Percentiles rank a stretch among this genome's conserved stretches.
Evolutionary conservation across 2,113 vertebrate genomes (phyloP).

Genomic region (Cyanistes caeruleus): DNA sequence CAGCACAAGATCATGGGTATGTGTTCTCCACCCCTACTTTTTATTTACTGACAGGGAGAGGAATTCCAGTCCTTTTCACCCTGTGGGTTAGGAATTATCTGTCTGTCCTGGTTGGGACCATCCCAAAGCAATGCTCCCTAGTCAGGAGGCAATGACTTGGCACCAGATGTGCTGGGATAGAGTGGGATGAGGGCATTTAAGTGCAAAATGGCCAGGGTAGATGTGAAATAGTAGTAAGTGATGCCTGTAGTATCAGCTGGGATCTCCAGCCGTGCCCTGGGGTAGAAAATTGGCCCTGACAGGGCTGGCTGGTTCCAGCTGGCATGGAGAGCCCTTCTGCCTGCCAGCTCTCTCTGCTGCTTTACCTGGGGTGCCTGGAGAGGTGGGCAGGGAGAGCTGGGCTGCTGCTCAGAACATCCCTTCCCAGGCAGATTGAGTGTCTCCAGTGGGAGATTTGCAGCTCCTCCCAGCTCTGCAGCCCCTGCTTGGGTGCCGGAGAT

Average conservation of each 20-base stretch:
- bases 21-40: background rate
- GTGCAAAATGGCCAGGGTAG: fast-evolving
- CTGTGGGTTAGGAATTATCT: background rate
- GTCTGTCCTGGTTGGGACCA: background rate
- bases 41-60: background rate
- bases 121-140: background rate
- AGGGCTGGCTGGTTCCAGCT: constrained; percentile 14
- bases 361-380: background rate
- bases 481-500: background rate
- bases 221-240: background rate
- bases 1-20: fast-evolving
- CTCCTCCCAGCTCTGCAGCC: background rate
- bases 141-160: background rate
- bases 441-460: background rate
- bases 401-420: background rate
- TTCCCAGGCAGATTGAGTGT: background rate
- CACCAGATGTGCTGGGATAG: background rate
- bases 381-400: background rate
- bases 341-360: background rate
- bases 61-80: background rate
- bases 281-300: background rate
- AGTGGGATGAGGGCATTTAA: background rate
- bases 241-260: background rate
- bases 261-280: background rate
- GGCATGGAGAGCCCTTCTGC: background rate